phyloP scores from a whole-genome alignment of 2,888 invertebrate species.

The Copidosoma aretas region DNA sequence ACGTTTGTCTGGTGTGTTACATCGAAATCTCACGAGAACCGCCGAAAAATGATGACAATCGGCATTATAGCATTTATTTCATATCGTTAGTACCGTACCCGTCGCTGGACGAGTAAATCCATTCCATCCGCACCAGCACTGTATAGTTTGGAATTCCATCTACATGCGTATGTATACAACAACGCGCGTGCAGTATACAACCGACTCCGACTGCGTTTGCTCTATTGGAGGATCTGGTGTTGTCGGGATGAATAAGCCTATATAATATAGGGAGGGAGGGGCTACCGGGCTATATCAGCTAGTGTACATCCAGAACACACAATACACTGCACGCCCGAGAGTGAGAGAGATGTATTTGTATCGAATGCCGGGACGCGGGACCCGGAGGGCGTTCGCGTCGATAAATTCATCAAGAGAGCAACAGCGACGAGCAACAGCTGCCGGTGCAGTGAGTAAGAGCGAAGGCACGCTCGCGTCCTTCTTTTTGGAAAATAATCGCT shows the following conservation, averaged over 20 bases:
- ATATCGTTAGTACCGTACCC: too few species aligned
- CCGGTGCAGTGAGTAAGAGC: conserved; percentile 1
- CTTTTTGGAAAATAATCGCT: conserved; percentile 31
- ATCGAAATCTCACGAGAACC: too few species aligned
- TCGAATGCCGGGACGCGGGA: conserved; percentile 46
- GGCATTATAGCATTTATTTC: too few species aligned
- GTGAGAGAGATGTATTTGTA: not conserved
- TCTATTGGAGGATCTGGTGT: conserved; percentile 42
- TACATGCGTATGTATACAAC: not conserved
- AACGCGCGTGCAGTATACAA: not conserved
- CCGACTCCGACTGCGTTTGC: conserved; percentile 18
- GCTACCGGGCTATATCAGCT: too few species aligned
- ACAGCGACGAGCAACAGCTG: conserved; percentile 41
- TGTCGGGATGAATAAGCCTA: conserved; percentile 1
- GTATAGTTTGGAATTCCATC: too few species aligned
- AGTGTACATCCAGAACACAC: too few species aligned
- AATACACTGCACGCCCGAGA: not conserved
- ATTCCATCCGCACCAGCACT: too few species aligned
- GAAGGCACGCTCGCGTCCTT: not conserved
- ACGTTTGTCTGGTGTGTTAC: too few species aligned
- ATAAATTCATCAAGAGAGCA: conserved; percentile 46
- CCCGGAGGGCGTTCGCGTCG: conserved; percentile 52
- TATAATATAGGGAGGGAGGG: too few species aligned
- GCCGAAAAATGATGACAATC: too few species aligned
- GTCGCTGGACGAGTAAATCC: too few species aligned